phyloP scores from a whole-genome alignment of 2,888 invertebrate genomes.

The Nomada ruficornis region DNA sequence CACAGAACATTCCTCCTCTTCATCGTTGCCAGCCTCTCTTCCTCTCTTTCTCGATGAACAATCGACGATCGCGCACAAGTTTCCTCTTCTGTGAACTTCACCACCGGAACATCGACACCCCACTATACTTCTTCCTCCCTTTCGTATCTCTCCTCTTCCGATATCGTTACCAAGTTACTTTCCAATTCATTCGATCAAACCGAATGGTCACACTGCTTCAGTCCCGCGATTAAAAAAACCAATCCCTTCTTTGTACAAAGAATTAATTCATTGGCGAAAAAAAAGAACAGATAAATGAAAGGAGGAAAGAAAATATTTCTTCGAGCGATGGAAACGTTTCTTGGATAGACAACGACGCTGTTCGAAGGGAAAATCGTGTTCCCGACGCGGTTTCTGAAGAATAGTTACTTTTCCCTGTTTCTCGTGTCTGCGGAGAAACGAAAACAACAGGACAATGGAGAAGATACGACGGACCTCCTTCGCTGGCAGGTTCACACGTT shows the following conservation, averaged over 20 bases:
- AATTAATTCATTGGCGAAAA: no score
- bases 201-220: neutral
- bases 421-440: conserved; percentile 3
- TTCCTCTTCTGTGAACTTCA: conserved; percentile 48
- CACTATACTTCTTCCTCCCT: neutral
- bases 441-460: conserved; percentile 15
- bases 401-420: neutral
- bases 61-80: conserved; percentile 18
- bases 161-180: neutral
- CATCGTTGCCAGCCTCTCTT: conserved; percentile 66
- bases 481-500: conserved; percentile 66
- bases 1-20: conserved; percentile 70
- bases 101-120: conserved; percentile 57
- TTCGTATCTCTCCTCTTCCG: neutral
- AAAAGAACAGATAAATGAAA: neutral
- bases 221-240: neutral
- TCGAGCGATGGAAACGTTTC: neutral
- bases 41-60: conserved; percentile 8
- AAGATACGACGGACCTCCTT: neutral
- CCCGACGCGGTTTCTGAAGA: neutral
- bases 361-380: neutral
- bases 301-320: neutral
- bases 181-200: neutral
- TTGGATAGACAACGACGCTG: neutral
- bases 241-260: neutral